Evolutionary conservation across 2,888 invertebrate species (phyloP).

Genomic region (Parnassius apollo): DNA sequence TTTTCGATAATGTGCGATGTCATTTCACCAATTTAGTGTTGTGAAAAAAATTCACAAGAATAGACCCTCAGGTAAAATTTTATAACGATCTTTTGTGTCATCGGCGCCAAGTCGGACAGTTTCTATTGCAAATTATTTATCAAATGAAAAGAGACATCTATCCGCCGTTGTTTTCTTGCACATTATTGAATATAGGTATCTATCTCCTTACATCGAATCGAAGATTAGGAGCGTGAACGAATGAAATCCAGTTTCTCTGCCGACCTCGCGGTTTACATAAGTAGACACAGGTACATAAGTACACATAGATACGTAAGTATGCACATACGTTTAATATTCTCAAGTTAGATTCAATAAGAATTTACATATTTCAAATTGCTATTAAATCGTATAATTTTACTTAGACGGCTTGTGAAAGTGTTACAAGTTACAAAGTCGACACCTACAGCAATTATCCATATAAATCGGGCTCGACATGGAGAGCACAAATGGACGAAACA

Average conservation of each 20-base stretch:
- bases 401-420: conserved; percentile 37
- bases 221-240: conserved; percentile 11
- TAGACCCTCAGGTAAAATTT: conserved; percentile 18
- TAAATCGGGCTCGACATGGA: conserved; percentile 50
- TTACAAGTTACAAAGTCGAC: conserved; percentile 28
- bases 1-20: conserved; percentile 1
- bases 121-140: conserved; percentile 16
- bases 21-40: conserved; percentile 27
- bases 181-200: not conserved
- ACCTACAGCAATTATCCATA: conserved; percentile 41
- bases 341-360: not conserved
- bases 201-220: not conserved
- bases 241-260: conserved; percentile 21
- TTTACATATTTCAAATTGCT: not conserved
- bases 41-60: conserved; percentile 15
- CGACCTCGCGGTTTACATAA: not conserved
- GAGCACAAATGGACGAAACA: conserved; percentile 61
- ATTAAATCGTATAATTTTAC: conserved; percentile 13
- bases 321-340: not conserved
- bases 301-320: not conserved
- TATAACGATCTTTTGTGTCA: conserved; percentile 11
- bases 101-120: conserved; percentile 2
- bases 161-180: not conserved
- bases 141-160: not conserved
- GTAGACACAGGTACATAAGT: not conserved